Percentiles rank a stretch among this genome's conserved stretches.
Conservation (phyloP, 2,797 vertebrate genomes). For the Zalophus californianus region DNA sequence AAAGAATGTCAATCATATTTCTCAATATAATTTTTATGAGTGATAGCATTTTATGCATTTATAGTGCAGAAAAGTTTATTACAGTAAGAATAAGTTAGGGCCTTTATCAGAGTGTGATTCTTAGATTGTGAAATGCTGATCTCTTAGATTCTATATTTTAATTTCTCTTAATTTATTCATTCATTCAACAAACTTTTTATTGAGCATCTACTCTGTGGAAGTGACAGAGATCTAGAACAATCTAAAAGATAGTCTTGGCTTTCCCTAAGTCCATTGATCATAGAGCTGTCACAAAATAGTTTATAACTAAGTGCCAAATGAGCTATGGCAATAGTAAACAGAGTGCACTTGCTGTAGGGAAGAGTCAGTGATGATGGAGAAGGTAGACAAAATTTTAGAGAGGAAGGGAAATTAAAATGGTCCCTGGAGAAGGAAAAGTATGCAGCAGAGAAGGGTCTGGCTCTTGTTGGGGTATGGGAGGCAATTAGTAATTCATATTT, state of each 20-base stretch:
- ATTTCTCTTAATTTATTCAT: conserved; percentile 6
- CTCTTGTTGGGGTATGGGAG: background rate
- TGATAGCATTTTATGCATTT: conserved; percentile 8
- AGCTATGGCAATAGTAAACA: accelerated
- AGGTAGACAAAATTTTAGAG: background rate
- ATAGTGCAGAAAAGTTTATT: background rate
- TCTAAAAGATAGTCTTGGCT: background rate
- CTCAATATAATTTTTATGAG: background rate
- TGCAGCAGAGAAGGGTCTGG: background rate
- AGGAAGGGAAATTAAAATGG: background rate
- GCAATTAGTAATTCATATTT: background rate
- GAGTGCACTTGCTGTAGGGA: background rate
- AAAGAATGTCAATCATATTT: background rate
- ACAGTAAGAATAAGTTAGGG: background rate
- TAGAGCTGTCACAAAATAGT: background rate
- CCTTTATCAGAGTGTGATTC: background rate
- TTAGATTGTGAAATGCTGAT: background rate
- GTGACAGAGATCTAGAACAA: background rate
- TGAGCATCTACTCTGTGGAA: background rate
- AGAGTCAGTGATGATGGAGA: background rate
- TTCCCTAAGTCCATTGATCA: background rate
- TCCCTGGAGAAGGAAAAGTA: background rate
- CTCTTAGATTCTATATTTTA: background rate
- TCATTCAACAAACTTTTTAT: background rate
- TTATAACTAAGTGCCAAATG: background rate